Evolutionary conservation across 2,113 vertebrate species (phyloP).

Genomic region (Ageneiosus marmoratus): DNA sequence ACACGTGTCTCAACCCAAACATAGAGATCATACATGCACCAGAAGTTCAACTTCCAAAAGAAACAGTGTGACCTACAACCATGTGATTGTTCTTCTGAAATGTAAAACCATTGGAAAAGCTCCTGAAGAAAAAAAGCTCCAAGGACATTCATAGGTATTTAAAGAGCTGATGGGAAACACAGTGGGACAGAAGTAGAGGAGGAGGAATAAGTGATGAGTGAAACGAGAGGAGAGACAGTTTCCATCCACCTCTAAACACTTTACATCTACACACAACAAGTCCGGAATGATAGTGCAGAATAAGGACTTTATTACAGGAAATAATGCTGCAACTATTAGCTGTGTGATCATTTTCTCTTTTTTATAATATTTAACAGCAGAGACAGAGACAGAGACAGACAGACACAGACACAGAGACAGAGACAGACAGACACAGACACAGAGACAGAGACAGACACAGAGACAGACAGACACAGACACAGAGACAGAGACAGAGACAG

Average conservation of each 20-base stretch:
- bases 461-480: no score
- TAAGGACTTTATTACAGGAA: not conserved
- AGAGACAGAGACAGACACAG: no score
- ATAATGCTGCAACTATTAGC: not conserved
- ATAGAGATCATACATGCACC: not conserved
- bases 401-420: no score
- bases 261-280: not conserved
- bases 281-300: not conserved
- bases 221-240: not conserved
- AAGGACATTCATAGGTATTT: not conserved
- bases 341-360: no score
- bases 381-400: no score
- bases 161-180: conserved; percentile 31
- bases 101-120: not conserved
- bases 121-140: conserved; percentile 5
- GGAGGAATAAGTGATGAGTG: not conserved
- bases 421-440: no score
- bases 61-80: not conserved
- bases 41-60: no score
- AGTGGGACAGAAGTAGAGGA: not conserved
- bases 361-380: no score
- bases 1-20: not conserved
- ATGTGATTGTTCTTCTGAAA: not conserved
- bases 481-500: no score
- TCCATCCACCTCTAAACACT: not conserved